Conservation (phyloP, 2,113 vertebrate species). For the Nothoprocta perdicaria region DNA sequence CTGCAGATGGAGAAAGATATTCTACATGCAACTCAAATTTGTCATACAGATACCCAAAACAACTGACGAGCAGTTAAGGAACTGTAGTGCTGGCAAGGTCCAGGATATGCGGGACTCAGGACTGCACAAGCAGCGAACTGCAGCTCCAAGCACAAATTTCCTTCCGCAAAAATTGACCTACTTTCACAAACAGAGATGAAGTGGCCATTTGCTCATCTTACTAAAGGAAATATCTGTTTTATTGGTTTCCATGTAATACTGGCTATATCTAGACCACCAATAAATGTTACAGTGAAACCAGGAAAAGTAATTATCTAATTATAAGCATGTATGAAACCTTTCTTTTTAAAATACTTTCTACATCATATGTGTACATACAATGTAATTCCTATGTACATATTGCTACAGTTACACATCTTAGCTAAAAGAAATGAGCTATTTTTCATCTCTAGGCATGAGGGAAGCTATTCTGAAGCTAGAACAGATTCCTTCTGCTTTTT, state of each 20-base stretch:
- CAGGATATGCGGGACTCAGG: background rate
- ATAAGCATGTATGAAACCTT: background rate
- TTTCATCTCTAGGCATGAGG: background rate
- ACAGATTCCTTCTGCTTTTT: background rate
- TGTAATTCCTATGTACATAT: background rate
- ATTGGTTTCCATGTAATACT: background rate
- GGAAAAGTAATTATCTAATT: background rate
- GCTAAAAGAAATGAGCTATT: background rate
- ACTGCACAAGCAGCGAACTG: background rate
- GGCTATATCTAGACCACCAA: background rate
- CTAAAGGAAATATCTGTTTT: background rate
- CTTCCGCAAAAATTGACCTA: conserved; percentile 4
- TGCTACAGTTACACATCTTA: background rate
- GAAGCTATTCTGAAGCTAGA: background rate
- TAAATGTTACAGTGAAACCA: background rate
- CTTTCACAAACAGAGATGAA: background rate
- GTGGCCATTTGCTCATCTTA: background rate
- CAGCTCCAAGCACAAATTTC: background rate
- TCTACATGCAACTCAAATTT: background rate
- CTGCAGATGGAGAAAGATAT: background rate
- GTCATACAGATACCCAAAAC: background rate
- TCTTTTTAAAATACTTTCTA: background rate
- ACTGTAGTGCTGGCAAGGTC: background rate
- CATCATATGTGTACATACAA: background rate
- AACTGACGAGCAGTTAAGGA: background rate